Conservation (phyloP, 2,888 invertebrate species). For the Epirrhoe alternata region DNA sequence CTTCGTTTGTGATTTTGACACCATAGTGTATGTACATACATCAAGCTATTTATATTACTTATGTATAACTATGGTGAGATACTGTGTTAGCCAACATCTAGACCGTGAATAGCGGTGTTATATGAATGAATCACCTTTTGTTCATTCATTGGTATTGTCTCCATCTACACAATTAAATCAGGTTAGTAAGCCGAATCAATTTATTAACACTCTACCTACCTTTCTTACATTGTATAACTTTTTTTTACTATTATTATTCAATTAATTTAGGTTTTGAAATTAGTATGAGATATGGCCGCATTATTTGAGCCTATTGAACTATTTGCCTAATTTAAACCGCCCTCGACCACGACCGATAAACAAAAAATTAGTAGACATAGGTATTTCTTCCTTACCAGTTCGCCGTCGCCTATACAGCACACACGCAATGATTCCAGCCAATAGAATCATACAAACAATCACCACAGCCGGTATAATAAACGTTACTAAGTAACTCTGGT, state of each 20-base stretch:
- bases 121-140: conserved; percentile 53
- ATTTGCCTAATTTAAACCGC: conserved; percentile 9
- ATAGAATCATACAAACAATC: conserved; percentile 93
- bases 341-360: conserved; percentile 24
- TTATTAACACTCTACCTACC: conserved; percentile 31
- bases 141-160: conserved; percentile 61
- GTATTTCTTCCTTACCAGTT: conserved; percentile 87
- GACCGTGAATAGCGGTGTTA: conserved; percentile 35
- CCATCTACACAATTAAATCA: conserved; percentile 63
- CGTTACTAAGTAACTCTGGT: conserved; percentile 87
- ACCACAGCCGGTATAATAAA: conserved; percentile 96
- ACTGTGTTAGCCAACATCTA: conserved; percentile 36
- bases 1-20: conserved; percentile 29
- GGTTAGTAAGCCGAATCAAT: conserved; percentile 43
- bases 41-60: neutral
- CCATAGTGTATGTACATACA: conserved; percentile 46
- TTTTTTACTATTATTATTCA: neutral
- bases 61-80: conserved; percentile 26
- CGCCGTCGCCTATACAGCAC: conserved; percentile 93
- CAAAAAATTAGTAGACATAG: conserved; percentile 13
- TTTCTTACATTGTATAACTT: neutral
- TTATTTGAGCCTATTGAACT: too few relatives aligned
- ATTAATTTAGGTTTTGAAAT: too few relatives aligned
- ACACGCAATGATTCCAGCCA: conserved; percentile 95
- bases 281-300: too few relatives aligned